Conservation (phyloP, 1,140 invertebrate genomes). For the Drosophila nikananu region DNA sequence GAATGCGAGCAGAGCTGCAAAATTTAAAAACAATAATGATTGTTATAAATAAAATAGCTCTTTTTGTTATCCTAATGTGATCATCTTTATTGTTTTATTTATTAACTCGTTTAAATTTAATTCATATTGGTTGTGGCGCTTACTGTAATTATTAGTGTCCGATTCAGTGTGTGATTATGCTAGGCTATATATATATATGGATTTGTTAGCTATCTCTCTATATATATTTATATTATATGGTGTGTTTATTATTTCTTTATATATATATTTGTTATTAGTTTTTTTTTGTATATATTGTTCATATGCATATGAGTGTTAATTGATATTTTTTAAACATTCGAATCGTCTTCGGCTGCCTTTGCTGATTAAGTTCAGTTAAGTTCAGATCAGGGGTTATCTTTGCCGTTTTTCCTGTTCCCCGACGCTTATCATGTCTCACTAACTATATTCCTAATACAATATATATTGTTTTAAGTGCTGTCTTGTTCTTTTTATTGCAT, state of each 20-base stretch:
- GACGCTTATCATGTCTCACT: conserved; percentile 16
- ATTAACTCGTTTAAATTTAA: conserved; percentile 68
- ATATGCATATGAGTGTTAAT: conserved; percentile 51
- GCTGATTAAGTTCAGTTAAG: conserved; percentile 28
- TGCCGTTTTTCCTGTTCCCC: not conserved
- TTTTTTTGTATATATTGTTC: conserved; percentile 35
- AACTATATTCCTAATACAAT: conserved; percentile 32
- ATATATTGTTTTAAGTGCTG: conserved; percentile 8
- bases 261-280: conserved; percentile 27
- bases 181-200: conserved; percentile 26
- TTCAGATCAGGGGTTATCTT: conserved; percentile 33
- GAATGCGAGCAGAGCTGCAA: conserved; percentile 89
- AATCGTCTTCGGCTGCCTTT: conserved; percentile 28
- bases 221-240: conserved; percentile 18
- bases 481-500: conserved; percentile 5
- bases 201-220: conserved; percentile 43
- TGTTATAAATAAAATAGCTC: conserved; percentile 26
- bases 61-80: conserved; percentile 49
- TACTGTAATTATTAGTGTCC: conserved; percentile 53
- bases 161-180: conserved; percentile 47
- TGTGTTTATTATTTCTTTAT: conserved; percentile 19
- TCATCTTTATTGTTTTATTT: conserved; percentile 71
- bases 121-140: conserved; percentile 53
- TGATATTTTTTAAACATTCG: conserved; percentile 50
- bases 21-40: conserved; percentile 8